Base-by-base conservation (phyloP, 2,888 invertebrate genomes). In the Emmelina monodactyla region DNA sequence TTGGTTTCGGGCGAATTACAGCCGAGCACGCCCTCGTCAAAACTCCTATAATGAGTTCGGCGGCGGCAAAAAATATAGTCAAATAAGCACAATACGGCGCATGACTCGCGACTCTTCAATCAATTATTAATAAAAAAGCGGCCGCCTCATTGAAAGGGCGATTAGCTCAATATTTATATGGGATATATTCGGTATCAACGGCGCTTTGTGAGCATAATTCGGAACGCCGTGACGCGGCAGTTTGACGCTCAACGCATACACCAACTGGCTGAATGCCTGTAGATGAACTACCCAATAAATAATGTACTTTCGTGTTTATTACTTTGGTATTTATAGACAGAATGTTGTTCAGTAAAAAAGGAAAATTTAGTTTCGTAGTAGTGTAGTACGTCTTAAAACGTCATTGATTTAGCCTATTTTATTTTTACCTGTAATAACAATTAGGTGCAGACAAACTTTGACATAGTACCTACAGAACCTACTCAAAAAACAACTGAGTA, bases 161-260 rank as follows among this genome's bases (percentile, higher is more conserved):
- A 78, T 79, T 79, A 79, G 79, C 78, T 78, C 78, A 79, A 79
- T 79, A 79, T 79, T 79, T 78, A 79, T 78, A 78, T 78, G 79
- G 79, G 76, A 79, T 78, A n/a, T n/a, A 79, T 78, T 76, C 78
- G 73, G 76, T 76, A 76, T 78, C 73, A 78, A 78, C 78, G 78
- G 66, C 71, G 66, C 78, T 75, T 79, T 79, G 79, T 79, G 72
- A 59, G 58, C 60, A 63, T 79, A 79, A 79, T 79, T 78, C 75
- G 78, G 76, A 72, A 68, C 68, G 68, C 68, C 69, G 58, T 79
- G 79, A 79, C 76, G 66, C 53, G 60, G 78, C 78, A 70, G 57
- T 78, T 75, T 72, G 68, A 63, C 64, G 63, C 53, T 51, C 51
- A 54, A 55, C 56, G 56, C 68, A 69, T 55, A 68, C 64, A 67